These are phyloP conservation scores for Kryptolebias ocellatus DNA, from an alignment of 2,797 vertebrate genomes.

Conservation along the genomic window DNA sequence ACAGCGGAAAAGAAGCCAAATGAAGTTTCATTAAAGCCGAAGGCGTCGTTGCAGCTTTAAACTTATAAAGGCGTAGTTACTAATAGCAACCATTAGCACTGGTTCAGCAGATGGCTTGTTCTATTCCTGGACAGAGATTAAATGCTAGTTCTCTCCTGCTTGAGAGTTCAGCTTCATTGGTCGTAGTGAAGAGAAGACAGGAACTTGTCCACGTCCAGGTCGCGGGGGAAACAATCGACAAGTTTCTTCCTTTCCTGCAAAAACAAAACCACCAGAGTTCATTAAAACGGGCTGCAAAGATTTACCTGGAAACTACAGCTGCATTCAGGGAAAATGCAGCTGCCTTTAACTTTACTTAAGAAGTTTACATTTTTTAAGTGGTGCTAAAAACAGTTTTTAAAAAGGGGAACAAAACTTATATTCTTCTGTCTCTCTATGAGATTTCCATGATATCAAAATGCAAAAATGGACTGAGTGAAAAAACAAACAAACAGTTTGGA, in stretches of 20 bases:
- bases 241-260: conserved; percentile 89
- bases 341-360: too few relatives aligned
- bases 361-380: too few relatives aligned
- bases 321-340: too few relatives aligned
- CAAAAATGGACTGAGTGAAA: too few relatives aligned
- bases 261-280: conserved; percentile 12
- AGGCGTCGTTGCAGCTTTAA: conserved; percentile 39
- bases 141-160: conserved; percentile 26
- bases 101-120: conserved; percentile 65
- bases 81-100: conserved; percentile 44
- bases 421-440: too few relatives aligned
- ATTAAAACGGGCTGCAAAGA: not conserved
- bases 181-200: conserved; percentile 97
- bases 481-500: too few relatives aligned
- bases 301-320: not conserved
- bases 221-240: conserved; percentile 91
- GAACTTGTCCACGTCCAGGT: conserved; percentile 99
- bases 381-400: not conserved
- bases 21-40: conserved; percentile 29
- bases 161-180: conserved; percentile 80
- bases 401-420: not conserved
- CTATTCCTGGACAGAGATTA: conserved; percentile 58
- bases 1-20: conserved; percentile 8
- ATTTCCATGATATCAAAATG: too few relatives aligned
- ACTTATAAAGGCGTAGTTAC: conserved; percentile 39